phyloP scores from a whole-genome alignment of 2,113 vertebrate genomes.

The Lepus americanus region DNA sequence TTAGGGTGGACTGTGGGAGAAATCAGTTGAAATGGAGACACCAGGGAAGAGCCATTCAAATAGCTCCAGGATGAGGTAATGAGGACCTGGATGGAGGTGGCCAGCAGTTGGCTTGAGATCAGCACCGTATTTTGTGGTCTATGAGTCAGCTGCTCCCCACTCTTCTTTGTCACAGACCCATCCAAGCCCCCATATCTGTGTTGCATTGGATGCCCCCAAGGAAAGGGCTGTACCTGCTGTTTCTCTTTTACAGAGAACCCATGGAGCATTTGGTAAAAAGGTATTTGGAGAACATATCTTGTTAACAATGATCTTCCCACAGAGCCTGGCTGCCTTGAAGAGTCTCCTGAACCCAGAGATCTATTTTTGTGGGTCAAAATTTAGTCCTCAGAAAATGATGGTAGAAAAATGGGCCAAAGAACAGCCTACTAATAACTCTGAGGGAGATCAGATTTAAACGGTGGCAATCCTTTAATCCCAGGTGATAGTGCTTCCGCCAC shows the following conservation, averaged over 20 bases:
- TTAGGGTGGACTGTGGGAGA: neutral
- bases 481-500: neutral
- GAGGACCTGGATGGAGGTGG: neutral
- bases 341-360: slow-evolving; percentile 53
- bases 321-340: slow-evolving; percentile 1
- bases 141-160: neutral
- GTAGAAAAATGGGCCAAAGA: slow-evolving; percentile 53
- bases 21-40: neutral
- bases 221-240: neutral
- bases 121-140: neutral
- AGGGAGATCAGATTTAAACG: slow-evolving; percentile 70
- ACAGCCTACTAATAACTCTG: slow-evolving; percentile 60
- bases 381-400: slow-evolving; percentile 52
- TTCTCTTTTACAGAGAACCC: neutral
- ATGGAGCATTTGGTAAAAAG: neutral
- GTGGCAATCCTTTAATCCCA: slow-evolving; percentile 20
- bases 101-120: neutral
- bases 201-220: neutral
- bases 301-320: slow-evolving; percentile 23
- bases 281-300: slow-evolving; percentile 23
- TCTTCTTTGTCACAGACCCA: neutral
- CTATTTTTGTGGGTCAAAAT: slow-evolving; percentile 56
- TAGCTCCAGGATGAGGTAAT: neutral
- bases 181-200: neutral
- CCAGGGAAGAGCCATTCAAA: neutral